Base-by-base conservation (phyloP, 2,113 vertebrate genomes). In the Argyrosomus japonicus region DNA sequence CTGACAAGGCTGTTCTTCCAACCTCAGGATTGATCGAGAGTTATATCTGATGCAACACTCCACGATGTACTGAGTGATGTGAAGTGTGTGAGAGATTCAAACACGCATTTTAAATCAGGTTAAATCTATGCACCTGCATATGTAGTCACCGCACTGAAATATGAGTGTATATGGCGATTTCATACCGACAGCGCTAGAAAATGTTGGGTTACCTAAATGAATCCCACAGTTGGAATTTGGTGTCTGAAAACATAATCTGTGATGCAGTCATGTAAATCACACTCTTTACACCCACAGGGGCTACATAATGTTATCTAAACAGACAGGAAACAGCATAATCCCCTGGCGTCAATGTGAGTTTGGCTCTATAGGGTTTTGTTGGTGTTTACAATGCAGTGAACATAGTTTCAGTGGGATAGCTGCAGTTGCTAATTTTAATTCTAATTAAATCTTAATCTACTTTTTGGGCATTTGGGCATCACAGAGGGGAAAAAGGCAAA, bases 101-200 rank as follows among this genome's bases (percentile, higher is more conserved):
- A 64, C 54, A 56, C 60, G 75, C 47, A 29, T 64, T 82, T 80
- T 71, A 53, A 36, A 64, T 79, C 50, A 36, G n/a, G 53, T 9
- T 10, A 19, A 75, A 70, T 63, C 61, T 40, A 25, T 60, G 71
- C 78, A 75, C 58, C 78, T 83, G 65, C 53, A 63, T 64, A 18
- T 57, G 53, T 18, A 68, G 6, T 12, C 15, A 18, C 47, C 5
- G 1, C 11, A 19, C 7, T 79, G 82, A 83, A 71, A 73, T 69
- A 83, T 2, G 3, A 75, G 64, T 10, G 21, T 63, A 21, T 58
- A 21, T 58, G 45, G 53, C 27, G 36, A 47, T 70, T 65, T 48
- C 32, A 62, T 63, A 70, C 32, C 74, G 36, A 13, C 58, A 62
- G 53, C 27, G 15, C 36, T 18, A 32, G 6, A n/a, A 68, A 74